Base-by-base conservation (phyloP, 2,113 vertebrate species). In the Channa argus region DNA sequence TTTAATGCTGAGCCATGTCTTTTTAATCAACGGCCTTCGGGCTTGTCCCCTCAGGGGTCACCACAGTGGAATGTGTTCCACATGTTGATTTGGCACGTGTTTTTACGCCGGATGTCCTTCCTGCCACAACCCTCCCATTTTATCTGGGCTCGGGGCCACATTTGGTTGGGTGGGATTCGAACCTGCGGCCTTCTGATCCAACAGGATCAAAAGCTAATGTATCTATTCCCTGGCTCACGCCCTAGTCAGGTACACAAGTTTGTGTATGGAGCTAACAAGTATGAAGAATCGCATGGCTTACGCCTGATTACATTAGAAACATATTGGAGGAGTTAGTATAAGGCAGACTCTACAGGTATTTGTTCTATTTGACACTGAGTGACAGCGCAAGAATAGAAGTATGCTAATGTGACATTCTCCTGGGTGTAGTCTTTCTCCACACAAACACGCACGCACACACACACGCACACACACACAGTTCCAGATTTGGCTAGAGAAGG, bases 321-420 rank as follows among this genome's bases (percentile, higher is more conserved):
- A 65, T 64, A 77, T 75, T 84, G 75, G 70, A 68, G 76, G 38
- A 78, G 82, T 77, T 56, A 10, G 63, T 60, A 55, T 51, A 34
- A 8, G 61, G 41, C 51, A 12, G 59, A 61, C 70, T 79, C 68
- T 79, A 65, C 80, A 87, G 77, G 74, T 83, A 67, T 50, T 66
- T 61, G 55, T 83, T 56, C 62, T 55, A 39, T 72, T 73, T 62
- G 78, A 84, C 74, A 69, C 47, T 77, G 83, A 86, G 53, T 82
- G 83, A 78, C 78, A 82, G 78, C 53, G 0, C 6, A 0, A 34
- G 62, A 60, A 77, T 55, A 36, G 70, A 69, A 12, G 60, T 82
- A 90, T 88, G 82, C 82, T 79, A 88, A 85, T 88, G 75, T 82
- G 83, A 90, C 80, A 89, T 90, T 80, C 84, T 82, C 75, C 69